Evolutionary conservation across 2,113 vertebrate genomes (phyloP).

Genomic region (Paraplagusia blochii): DNA sequence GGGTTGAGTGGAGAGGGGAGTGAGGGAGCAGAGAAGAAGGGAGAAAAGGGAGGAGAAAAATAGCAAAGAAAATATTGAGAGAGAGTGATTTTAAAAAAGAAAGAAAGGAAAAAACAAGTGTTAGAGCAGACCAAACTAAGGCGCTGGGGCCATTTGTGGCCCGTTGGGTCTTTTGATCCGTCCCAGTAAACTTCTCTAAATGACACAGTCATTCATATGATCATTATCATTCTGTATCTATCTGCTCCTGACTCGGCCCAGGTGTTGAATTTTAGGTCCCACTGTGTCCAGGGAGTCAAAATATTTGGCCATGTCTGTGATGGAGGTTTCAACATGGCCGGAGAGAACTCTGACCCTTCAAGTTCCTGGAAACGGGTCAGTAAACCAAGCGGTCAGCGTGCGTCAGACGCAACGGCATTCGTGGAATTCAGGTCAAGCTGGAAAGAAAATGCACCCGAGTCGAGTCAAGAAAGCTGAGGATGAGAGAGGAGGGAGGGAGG

Average conservation of each 20-base stretch:
- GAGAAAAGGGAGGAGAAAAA: background rate
- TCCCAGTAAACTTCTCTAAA: no score
- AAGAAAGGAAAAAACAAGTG: background rate
- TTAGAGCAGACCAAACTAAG: no score
- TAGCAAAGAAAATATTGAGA: background rate
- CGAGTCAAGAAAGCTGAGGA: constrained; percentile 43
- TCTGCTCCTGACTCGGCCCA: no score
- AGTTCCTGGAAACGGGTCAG: constrained; percentile 47
- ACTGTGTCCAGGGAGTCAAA: no score
- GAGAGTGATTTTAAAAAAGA: no score
- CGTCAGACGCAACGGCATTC: constrained; percentile 30
- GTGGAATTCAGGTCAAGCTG: constrained; percentile 72
- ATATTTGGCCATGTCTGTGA: no score
- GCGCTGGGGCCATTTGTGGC: no score
- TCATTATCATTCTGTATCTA: no score
- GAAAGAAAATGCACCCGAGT: constrained; percentile 57
- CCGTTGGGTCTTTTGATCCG: no score
- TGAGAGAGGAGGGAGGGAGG: constrained; percentile 36
- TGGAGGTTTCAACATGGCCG: no score
- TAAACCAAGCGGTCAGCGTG: constrained; percentile 32
- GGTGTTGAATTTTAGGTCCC: no score
- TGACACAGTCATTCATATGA: no score
- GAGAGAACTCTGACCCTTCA: constrained; percentile 18
- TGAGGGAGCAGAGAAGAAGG: background rate
- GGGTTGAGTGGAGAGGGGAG: constrained; percentile 10